Conservation (phyloP, 2,888 invertebrate species). For the Troides aeacus region DNA sequence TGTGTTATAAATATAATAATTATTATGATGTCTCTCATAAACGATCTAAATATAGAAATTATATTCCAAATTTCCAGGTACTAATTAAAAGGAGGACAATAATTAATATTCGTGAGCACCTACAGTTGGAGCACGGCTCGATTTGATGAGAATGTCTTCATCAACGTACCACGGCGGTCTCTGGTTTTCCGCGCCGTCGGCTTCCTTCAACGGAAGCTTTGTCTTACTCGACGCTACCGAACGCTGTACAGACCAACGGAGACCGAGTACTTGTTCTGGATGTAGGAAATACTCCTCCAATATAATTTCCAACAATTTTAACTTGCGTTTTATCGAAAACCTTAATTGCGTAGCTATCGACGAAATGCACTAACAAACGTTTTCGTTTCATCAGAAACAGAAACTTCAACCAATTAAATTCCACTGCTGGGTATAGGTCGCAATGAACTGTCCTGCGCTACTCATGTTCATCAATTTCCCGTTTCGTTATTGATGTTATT, state of each 20-base stretch:
- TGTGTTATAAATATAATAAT: not conserved
- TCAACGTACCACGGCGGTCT: constrained; percentile 60
- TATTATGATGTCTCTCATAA: not conserved
- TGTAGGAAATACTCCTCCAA: constrained; percentile 35
- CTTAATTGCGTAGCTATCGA: too few species aligned
- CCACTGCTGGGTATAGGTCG: too few species aligned
- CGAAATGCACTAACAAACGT: too few species aligned
- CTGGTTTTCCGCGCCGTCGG: constrained; percentile 57
- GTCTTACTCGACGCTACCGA: constrained; percentile 51
- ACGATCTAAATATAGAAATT: constrained; percentile 5
- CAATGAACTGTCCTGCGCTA: too few species aligned
- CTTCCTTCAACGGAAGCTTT: constrained; percentile 48
- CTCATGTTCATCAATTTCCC: too few species aligned
- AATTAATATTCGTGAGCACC: constrained; percentile 25
- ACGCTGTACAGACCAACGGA: constrained; percentile 40
- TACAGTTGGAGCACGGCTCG: constrained; percentile 38
- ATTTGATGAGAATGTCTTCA: constrained; percentile 59
- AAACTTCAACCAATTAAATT: too few species aligned
- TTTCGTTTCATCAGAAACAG: too few species aligned
- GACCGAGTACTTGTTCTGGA: constrained; percentile 29
- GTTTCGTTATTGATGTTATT: too few species aligned
- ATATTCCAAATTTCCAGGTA: constrained; percentile 1
- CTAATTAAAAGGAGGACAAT: constrained; percentile 26
- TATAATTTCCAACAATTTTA: not conserved
- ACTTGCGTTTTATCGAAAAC: not conserved